Evolutionary conservation across 2,888 invertebrate genomes (phyloP), one percentile per base, ranked within the genome.

Genomic region (Cephus sareptanus): DNA sequence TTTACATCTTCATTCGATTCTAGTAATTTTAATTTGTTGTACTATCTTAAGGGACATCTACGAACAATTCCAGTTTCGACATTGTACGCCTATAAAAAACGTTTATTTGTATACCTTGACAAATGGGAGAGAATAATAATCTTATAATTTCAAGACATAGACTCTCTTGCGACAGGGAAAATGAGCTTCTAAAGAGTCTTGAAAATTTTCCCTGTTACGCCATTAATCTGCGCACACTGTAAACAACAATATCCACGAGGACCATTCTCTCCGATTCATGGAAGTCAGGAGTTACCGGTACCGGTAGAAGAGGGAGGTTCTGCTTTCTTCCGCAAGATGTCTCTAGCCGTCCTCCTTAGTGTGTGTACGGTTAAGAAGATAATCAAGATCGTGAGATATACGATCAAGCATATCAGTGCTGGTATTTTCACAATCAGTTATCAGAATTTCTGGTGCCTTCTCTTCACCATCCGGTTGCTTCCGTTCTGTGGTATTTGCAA

Each of bases 341-440:
- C 71, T 71, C 81, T 83, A 88, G 79, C 85, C 81, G 35, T 87
- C 88, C 75, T 89, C 88, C 35, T 85, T 82, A 23, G 86, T 91
- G 80, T 92, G 92, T 80, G 93, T 94, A 81, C 96, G 93, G 91
- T 96, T 96, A 80, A 97, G 92, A 84, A 97, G 92, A 92, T 96
- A 97, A 92, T 97, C 96, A 84, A 97, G 92, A 92, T 97, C 97
- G 88, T 95, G 95, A 1, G 96, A 95, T 87, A 97, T 97, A 89
- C 96, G 94, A 92, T 96, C 95, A 75, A 97, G 92, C 93, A 97
- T 95, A 79, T 94, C 95, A 74, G 15, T 83, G 87, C 70, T 85
- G 83, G 11, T 87, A 84, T 34, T 76, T 23, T 83, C 83, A 76
- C 79, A 81, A 35, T 76, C 81, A 30, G 77, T 78, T 31, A 78